phyloP scores from a whole-genome alignment of 2,888 invertebrate species.

The Erynnis tages region DNA sequence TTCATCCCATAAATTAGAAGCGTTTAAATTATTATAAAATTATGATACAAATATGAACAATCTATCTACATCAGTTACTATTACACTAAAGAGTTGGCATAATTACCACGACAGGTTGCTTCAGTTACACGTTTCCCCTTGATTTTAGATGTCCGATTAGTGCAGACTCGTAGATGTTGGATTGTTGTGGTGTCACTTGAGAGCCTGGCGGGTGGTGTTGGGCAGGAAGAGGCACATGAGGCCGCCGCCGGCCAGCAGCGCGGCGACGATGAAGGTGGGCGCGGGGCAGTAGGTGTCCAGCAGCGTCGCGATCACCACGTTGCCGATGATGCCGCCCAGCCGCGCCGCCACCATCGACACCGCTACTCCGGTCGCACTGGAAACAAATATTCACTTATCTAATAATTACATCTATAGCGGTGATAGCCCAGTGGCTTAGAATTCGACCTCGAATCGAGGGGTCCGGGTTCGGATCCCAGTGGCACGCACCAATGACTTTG shows the following conservation, averaged over 20 bases:
- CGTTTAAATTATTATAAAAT: constrained; percentile 48
- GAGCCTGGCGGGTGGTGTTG: constrained; percentile 92
- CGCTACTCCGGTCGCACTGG: constrained; percentile 94
- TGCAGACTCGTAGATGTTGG: too few relatives aligned
- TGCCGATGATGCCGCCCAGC: constrained; percentile 92
- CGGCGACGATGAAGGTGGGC: constrained; percentile 95
- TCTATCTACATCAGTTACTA: constrained; percentile 56
- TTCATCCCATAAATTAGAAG: constrained; percentile 51
- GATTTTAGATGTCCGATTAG: too few relatives aligned
- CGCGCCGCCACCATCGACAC: constrained; percentile 95
- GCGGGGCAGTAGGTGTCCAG: constrained; percentile 94
- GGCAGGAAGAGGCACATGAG: constrained; percentile 93
- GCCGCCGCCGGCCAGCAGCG: constrained; percentile 92
- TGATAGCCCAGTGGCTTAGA: too few relatives aligned
- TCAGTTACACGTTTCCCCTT: too few relatives aligned
- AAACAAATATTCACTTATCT: too few relatives aligned
- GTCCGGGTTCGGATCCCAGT: too few relatives aligned
- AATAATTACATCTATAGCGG: too few relatives aligned
- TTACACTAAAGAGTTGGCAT: constrained; percentile 10
- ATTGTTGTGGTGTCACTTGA: too few relatives aligned
- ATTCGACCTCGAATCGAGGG: too few relatives aligned
- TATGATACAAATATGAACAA: constrained; percentile 65
- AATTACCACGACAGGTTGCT: constrained; percentile 18
- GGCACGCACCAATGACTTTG: too few relatives aligned
- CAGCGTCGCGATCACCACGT: constrained; percentile 93